Percentiles rank a stretch among this genome's conserved stretches.
These are phyloP conservation scores for Oreotrochilus melanogaster DNA, from an alignment of 2,113 vertebrate species.

Conservation along the genomic window DNA sequence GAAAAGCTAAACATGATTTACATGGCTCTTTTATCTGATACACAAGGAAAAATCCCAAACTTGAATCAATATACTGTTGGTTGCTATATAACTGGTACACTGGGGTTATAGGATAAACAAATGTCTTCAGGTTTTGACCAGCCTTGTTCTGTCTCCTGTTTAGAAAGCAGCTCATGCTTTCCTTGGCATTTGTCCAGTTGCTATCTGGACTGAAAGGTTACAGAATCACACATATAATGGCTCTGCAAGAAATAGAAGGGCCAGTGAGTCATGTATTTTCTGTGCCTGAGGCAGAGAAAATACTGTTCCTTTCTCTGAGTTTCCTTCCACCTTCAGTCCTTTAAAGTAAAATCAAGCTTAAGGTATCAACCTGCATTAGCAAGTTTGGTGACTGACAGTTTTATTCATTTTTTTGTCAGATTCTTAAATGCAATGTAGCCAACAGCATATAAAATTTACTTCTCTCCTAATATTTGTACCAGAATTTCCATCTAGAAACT, in stretches of 20 bases:
- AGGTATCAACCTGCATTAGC: background rate
- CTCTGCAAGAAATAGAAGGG: slow-evolving; percentile 29
- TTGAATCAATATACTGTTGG: background rate
- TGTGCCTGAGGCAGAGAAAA: slow-evolving; percentile 22
- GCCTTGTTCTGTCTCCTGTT: slow-evolving; percentile 8
- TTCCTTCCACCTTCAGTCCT: slow-evolving; percentile 10
- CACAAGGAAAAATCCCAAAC: background rate
- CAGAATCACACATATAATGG: background rate
- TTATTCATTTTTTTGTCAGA: background rate
- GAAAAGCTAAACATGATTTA: background rate
- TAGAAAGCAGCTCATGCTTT: slow-evolving; percentile 59
- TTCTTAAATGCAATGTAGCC: background rate
- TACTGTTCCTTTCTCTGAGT: background rate
- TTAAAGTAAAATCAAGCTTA: background rate
- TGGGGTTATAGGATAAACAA: background rate
- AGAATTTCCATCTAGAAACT: background rate
- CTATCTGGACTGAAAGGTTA: slow-evolving; percentile 52
- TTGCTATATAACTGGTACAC: background rate
- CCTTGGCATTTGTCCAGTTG: slow-evolving; percentile 38
- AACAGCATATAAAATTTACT: background rate
- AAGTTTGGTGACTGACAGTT: background rate
- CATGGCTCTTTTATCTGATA: background rate
- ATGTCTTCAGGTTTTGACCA: background rate
- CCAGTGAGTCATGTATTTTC: background rate
- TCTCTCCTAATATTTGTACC: background rate